These are phyloP conservation scores for Chorisops tibialis DNA, from an alignment of 2,888 invertebrate species.

Conservation along the genomic window DNA sequence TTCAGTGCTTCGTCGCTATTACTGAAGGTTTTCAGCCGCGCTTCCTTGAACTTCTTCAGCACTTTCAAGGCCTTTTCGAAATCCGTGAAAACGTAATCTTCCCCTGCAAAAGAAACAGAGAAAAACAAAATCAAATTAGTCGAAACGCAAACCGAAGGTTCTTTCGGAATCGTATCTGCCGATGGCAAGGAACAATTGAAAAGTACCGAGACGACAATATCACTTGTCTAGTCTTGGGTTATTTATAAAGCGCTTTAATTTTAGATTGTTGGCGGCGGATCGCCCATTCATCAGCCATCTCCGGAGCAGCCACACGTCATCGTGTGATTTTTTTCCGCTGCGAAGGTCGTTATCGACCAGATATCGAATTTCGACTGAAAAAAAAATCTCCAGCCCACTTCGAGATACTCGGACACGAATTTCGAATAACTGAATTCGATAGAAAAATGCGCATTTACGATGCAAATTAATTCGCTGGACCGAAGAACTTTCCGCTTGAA, in stretches of 20 bases:
- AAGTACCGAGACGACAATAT: neutral
- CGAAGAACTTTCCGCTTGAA: neutral
- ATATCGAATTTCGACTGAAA: neutral
- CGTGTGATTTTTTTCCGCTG: neutral
- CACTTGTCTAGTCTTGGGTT: neutral
- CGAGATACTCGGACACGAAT: neutral
- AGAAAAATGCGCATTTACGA: neutral
- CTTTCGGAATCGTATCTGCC: neutral
- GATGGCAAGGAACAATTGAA: neutral
- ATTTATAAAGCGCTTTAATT: too few relatives aligned
- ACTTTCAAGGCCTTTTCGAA: slow-evolving; percentile 70
- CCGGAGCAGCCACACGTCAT: neutral
- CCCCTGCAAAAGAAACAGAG: slow-evolving; percentile 18
- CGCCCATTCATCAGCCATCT: neutral
- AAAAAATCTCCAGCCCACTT: neutral
- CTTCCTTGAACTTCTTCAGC: slow-evolving; percentile 72
- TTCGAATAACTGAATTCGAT: neutral
- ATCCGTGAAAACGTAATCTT: slow-evolving; percentile 60
- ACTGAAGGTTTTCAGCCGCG: slow-evolving; percentile 76
- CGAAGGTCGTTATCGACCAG: neutral
- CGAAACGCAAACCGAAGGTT: neutral
- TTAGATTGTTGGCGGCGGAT: neutral
- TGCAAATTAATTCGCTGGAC: neutral
- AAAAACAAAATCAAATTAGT: neutral
- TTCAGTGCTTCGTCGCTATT: slow-evolving; percentile 70